phyloP scores from a whole-genome alignment of 2,113 vertebrate species.

The Pogona vitticeps region DNA sequence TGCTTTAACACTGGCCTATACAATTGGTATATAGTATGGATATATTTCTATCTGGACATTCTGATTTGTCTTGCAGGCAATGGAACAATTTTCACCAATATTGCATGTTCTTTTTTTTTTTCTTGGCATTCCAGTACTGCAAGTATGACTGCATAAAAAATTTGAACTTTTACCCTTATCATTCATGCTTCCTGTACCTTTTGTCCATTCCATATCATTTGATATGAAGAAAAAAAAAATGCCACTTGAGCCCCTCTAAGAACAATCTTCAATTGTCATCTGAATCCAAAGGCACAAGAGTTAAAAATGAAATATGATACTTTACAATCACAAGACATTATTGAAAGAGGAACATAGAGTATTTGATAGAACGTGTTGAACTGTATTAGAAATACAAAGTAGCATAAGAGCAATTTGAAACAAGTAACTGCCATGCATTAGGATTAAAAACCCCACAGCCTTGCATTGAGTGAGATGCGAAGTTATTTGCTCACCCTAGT shows the following conservation, averaged over 20 bases:
- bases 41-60: background rate
- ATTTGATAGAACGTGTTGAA: conserved; percentile 14
- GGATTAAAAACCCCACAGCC: too few relatives aligned
- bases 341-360: conserved; percentile 25
- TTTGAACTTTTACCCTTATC: background rate
- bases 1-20: background rate
- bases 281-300: conserved; percentile 28
- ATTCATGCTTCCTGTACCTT: background rate
- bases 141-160: background rate
- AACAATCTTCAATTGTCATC: conserved; percentile 29
- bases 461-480: background rate
- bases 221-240: conserved; percentile 1
- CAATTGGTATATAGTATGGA: background rate
- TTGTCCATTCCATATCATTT: conserved; percentile 27
- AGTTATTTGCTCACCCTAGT: background rate
- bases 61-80: background rate
- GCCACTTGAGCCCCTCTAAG: background rate
- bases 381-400: background rate
- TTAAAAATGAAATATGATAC: background rate
- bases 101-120: conserved; percentile 4
- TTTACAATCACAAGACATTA: conserved; percentile 4
- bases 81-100: background rate
- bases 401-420: conserved; percentile 29
- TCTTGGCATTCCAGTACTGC: background rate
- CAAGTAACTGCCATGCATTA: background rate